A percentile compares a stretch with the other conserved stretches of the same genome.
Conservation (phyloP, 2,113 vertebrate species). For the Ochotona princeps region DNA sequence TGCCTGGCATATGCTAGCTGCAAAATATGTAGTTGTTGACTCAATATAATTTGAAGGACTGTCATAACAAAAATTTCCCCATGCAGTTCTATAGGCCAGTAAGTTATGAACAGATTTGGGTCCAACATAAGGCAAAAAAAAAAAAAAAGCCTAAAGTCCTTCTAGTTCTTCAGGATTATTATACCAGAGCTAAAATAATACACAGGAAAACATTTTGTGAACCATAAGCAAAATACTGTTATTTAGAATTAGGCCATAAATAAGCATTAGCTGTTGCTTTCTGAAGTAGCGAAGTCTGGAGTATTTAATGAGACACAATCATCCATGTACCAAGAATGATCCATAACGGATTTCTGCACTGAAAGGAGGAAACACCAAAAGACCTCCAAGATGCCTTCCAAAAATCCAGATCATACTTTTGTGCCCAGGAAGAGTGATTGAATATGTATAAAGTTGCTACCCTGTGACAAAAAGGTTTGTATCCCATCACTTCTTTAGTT, state of each 20-base stretch:
- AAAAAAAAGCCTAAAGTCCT: neutral
- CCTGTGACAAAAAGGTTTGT: neutral
- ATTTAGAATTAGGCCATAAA: constrained; percentile 8
- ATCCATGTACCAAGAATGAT: neutral
- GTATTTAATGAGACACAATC: neutral
- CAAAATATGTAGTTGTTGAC: neutral
- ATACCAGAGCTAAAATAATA: neutral
- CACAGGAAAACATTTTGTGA: neutral
- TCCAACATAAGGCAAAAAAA: neutral
- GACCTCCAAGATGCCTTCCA: neutral
- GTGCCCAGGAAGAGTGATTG: neutral
- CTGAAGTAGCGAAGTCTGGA: neutral
- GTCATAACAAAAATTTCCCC: neutral
- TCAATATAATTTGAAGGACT: neutral
- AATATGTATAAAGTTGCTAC: neutral
- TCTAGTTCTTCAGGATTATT: neutral
- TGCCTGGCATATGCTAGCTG: neutral
- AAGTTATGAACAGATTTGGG: neutral
- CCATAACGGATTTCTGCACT: neutral
- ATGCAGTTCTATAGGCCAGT: neutral
- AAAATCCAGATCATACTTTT: neutral
- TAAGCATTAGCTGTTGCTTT: neutral
- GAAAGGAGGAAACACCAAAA: neutral
- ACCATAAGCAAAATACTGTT: neutral
- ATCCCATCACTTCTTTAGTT: neutral